Conservation (phyloP, 2,888 invertebrate species). For the Hyalella azteca region DNA sequence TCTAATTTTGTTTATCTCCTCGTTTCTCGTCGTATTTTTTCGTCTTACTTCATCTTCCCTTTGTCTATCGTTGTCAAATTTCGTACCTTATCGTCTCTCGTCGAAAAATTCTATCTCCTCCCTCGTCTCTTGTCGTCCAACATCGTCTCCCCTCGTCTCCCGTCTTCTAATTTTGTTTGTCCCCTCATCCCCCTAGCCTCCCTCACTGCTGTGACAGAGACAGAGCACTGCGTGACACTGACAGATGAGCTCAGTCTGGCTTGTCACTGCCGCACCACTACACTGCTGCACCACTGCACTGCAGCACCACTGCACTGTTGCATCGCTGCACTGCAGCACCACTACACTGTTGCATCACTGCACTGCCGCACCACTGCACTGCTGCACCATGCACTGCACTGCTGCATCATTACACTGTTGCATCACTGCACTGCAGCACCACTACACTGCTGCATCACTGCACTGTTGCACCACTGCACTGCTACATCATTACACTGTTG, state of each 20-base stretch:
- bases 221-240: conserved; percentile 19
- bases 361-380: neutral
- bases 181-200: neutral
- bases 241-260: conserved; percentile 7
- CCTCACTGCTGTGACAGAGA: conserved; percentile 9
- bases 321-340: neutral
- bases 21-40: too few species aligned
- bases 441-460: neutral
- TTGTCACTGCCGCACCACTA: neutral
- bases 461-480: neutral
- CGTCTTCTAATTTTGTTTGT: neutral
- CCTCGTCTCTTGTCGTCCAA: too few species aligned
- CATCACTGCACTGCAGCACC: too few species aligned
- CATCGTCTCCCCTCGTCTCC: neutral
- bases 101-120: too few species aligned
- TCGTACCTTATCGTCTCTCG: too few species aligned
- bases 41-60: too few species aligned
- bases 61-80: too few species aligned
- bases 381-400: neutral
- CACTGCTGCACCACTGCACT: too few species aligned
- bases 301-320: neutral
- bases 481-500: neutral
- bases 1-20: too few species aligned
- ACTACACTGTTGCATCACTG: neutral
- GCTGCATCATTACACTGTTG: neutral